Evolutionary conservation across 2,113 vertebrate species (phyloP).

Genomic region (Chascanopsetta lugubris): DNA sequence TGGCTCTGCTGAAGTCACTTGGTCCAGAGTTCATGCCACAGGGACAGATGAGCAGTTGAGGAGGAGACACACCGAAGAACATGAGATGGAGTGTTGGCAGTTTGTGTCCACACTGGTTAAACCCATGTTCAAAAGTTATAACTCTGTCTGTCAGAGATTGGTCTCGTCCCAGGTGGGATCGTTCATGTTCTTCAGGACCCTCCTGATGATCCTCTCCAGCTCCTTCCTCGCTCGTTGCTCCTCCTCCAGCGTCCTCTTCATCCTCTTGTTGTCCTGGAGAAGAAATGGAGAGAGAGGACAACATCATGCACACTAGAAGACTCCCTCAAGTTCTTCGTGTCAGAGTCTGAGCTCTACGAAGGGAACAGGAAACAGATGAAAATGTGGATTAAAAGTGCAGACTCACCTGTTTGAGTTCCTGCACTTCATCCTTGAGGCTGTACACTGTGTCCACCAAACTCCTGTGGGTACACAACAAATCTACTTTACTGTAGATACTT

Average conservation of each 20-base stretch:
- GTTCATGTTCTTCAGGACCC: constrained; percentile 93
- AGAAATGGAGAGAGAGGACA: background rate
- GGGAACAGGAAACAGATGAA: background rate
- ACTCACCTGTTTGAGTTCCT: constrained; percentile 93
- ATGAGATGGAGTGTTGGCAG: constrained; percentile 6
- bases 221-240: constrained; percentile 96
- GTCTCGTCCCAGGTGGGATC: constrained; percentile 98
- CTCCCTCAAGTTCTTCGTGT: no score
- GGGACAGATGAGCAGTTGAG: constrained; percentile 23
- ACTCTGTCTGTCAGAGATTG: constrained; percentile 82
- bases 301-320: no score
- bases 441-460: constrained; percentile 98
- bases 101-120: background rate
- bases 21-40: constrained; percentile 44
- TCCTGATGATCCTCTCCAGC: constrained; percentile 92
- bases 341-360: no score
- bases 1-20: constrained; percentile 32
- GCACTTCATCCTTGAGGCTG: constrained; percentile 94
- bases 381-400: background rate
- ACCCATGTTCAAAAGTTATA: constrained; percentile 1
- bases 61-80: background rate
- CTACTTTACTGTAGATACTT: background rate
- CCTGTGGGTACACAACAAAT: constrained; percentile 74
- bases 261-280: constrained; percentile 94
- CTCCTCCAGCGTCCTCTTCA: constrained; percentile 95